These are phyloP conservation scores for Epinephelus awoara DNA, from an alignment of 2,797 vertebrate genomes.

Conservation along the genomic window DNA sequence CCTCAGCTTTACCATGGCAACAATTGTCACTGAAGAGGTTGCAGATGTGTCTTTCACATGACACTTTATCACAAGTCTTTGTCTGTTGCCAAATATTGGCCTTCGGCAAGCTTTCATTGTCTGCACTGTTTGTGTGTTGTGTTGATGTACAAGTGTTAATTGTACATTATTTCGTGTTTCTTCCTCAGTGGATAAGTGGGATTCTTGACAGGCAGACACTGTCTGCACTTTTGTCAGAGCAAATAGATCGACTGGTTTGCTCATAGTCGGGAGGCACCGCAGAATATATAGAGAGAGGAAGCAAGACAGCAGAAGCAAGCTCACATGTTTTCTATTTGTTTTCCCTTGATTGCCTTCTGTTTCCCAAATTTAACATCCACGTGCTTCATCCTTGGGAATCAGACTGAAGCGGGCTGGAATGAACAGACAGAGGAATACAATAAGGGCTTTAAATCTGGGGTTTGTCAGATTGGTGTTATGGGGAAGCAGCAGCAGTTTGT, in stretches of 20 bases:
- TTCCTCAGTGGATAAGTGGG: slow-evolving; percentile 21
- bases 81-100: slow-evolving; percentile 60
- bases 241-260: slow-evolving; percentile 22
- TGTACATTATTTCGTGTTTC: slow-evolving; percentile 35
- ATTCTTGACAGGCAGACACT: slow-evolving; percentile 20
- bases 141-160: slow-evolving; percentile 44
- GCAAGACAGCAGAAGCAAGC: background rate
- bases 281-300: background rate
- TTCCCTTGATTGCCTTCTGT: background rate
- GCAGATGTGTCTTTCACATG: slow-evolving; percentile 66
- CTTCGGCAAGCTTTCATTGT: slow-evolving; percentile 36
- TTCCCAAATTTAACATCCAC: slow-evolving; percentile 15
- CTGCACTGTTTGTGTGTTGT: slow-evolving; percentile 32
- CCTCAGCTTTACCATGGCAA: slow-evolving; percentile 61
- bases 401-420: background rate
- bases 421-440: slow-evolving; percentile 14
- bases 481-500: slow-evolving; percentile 6
- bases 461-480: slow-evolving; percentile 21
- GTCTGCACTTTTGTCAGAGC: slow-evolving; percentile 24
- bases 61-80: slow-evolving; percentile 50
- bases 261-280: background rate
- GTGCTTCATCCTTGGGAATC: slow-evolving; percentile 17
- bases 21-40: slow-evolving; percentile 58
- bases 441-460: slow-evolving; percentile 1
- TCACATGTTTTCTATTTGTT: slow-evolving; percentile 44